Percentiles rank a stretch among this genome's conserved stretches.
Conservation (phyloP, 1,140 invertebrate species). For the Bombus soroeensis region DNA sequence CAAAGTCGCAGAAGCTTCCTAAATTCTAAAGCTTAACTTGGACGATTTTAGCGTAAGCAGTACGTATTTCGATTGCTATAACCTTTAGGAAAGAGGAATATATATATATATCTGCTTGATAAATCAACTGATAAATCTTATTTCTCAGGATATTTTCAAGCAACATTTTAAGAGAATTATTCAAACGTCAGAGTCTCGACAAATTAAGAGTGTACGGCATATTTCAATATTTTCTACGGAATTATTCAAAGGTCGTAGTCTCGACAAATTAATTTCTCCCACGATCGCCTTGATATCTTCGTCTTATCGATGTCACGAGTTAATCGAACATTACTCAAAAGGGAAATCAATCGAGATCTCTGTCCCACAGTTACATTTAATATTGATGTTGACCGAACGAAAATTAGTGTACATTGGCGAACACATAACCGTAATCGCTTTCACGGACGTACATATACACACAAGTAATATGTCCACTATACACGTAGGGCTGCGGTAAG, state of each 20-base stretch:
- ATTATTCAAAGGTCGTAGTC: not conserved
- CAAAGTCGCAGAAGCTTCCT: not conserved
- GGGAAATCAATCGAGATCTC: conserved; percentile 7
- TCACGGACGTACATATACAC: not conserved
- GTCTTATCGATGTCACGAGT: not conserved
- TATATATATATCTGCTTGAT: too few relatives aligned
- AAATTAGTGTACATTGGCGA: not conserved
- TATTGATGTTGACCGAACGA: not conserved
- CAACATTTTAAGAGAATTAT: not conserved
- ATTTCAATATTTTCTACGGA: not conserved
- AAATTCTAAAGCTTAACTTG: not conserved
- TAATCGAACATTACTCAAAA: not conserved
- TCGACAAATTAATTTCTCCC: not conserved
- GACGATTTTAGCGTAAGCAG: not conserved
- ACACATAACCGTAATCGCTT: too few relatives aligned
- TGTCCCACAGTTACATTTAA: not conserved
- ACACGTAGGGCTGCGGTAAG: not conserved
- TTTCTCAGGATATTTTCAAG: not conserved
- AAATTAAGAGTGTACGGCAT: not conserved
- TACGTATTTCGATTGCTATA: too few relatives aligned
- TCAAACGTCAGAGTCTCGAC: not conserved
- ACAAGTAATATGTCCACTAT: too few relatives aligned
- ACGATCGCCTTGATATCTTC: not conserved
- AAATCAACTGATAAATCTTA: too few relatives aligned
- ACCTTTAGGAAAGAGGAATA: too few relatives aligned